Evolutionary conservation across 2,888 invertebrate genomes (phyloP), one percentile per base, ranked within the genome.

Genomic region (Margaritifera margaritifera): DNA sequence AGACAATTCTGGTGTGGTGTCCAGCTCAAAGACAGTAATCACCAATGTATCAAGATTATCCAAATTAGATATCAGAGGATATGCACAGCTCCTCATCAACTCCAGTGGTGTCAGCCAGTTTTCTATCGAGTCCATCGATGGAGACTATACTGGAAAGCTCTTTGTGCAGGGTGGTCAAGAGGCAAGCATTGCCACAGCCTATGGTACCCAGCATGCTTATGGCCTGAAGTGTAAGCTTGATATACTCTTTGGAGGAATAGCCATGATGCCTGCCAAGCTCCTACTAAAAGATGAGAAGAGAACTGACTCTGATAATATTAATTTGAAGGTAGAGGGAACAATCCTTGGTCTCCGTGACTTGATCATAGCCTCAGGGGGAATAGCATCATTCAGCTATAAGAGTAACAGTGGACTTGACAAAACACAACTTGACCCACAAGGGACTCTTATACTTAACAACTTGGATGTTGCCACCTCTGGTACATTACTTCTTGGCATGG

Each of bases 401-500:
- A 76, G 76, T 61, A 71, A 71, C 18, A 80, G 77, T 53, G 81
- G 79, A 4, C 31, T 77, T n/a, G 62, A 70, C 18, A 51, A 61
- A 15, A 52, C 68, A 6, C 66, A 64, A 15, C 57, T 76, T 1
- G 73, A 72, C 54, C 64, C 71, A 20, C 62, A 68, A 20, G 82
- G 81, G 19, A 74, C 72, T 4, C 64, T 83, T 18, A 69, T 75
- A 6, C 59, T 84, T 18, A 79, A 63, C 25, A 77, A 68, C 11
- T 72, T 84, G 11, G 76, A 75, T 64, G 79, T 84, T 55, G 77
- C 77, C 4, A 79, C 78, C 50, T 70, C 76, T 63, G 84, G 84
- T 20, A n/a, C 66, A 4, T 64, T 84, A 19, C 75, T 72, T 5
- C 58, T 84, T 20, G 74, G 75, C 18, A 55, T 69, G 50, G 80